Percentiles rank a stretch among this genome's conserved stretches.
phyloP scores from a whole-genome alignment of 2,113 vertebrate species.

The Syngnathus typhle region DNA sequence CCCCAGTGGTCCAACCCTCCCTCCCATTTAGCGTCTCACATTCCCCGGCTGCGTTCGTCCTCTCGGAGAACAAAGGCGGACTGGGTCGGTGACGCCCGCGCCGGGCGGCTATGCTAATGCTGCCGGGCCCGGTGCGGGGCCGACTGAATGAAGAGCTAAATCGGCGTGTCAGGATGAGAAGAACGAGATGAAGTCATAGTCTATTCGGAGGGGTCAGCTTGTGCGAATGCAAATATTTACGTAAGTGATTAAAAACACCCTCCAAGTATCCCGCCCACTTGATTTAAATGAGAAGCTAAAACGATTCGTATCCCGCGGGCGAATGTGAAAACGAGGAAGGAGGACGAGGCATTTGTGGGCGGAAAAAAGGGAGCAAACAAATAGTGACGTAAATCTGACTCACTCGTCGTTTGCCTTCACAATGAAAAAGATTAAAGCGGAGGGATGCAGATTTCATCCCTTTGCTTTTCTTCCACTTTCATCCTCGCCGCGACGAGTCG shows the following conservation, averaged over 20 bases:
- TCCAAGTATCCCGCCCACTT: slow-evolving; percentile 65
- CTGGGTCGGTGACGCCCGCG: slow-evolving; percentile 3
- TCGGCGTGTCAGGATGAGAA: slow-evolving; percentile 64
- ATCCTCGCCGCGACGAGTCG: slow-evolving; percentile 61
- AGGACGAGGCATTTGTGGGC: slow-evolving; percentile 66
- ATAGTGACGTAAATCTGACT: slow-evolving; percentile 74
- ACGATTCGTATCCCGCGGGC: slow-evolving; percentile 68
- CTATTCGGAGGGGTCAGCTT: slow-evolving; percentile 68
- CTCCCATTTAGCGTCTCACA: slow-evolving; percentile 32
- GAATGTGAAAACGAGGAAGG: slow-evolving; percentile 62
- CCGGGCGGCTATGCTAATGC: slow-evolving; percentile 65
- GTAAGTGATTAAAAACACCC: slow-evolving; percentile 71
- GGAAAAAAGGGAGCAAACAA: slow-evolving; percentile 64
- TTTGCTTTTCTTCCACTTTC: slow-evolving; percentile 68
- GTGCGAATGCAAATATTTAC: slow-evolving; percentile 76
- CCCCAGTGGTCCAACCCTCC: slow-evolving; percentile 39
- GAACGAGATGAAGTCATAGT: slow-evolving; percentile 64
- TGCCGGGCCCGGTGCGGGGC: slow-evolving; percentile 42
- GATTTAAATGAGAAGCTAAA: slow-evolving; percentile 72
- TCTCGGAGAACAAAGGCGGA: slow-evolving; percentile 56
- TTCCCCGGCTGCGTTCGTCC: slow-evolving; percentile 55
- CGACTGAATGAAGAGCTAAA: slow-evolving; percentile 68
- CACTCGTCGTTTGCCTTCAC: slow-evolving; percentile 70
- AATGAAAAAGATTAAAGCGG: slow-evolving; percentile 69
- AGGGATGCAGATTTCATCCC: slow-evolving; percentile 64